Evolutionary conservation across 2,113 vertebrate genomes (phyloP).

Genomic region (Phalacrocorax aristotelis): DNA sequence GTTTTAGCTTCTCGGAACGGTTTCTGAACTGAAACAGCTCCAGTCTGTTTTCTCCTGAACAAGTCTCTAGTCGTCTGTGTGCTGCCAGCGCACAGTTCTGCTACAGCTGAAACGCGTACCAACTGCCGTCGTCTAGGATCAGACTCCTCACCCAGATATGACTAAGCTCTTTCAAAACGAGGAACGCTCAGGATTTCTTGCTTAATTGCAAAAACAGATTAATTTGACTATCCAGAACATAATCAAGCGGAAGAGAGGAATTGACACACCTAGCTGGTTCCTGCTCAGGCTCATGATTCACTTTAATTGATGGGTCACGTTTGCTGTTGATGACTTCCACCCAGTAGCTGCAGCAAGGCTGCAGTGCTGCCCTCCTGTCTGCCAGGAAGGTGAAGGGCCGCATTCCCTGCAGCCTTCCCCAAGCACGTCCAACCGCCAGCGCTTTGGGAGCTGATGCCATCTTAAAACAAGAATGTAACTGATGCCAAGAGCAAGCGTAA

Average conservation of each 20-base stretch:
- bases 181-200: neutral
- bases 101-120: neutral
- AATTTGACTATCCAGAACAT: neutral
- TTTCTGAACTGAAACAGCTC: neutral
- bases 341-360: neutral
- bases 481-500: neutral
- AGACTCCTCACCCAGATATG: constrained; percentile 30
- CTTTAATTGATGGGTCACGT: neutral
- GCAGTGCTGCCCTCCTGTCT: neutral
- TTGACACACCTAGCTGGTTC: constrained; percentile 35
- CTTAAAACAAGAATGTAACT: neutral
- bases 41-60: neutral
- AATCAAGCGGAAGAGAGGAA: constrained; percentile 13
- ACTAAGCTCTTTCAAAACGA: neutral
- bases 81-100: neutral
- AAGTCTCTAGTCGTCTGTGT: neutral
- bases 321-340: neutral
- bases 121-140: neutral
- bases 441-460: neutral
- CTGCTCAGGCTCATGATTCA: neutral
- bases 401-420: neutral
- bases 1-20: neutral
- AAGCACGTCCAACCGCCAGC: accelerated
- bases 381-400: neutral
- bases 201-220: constrained; percentile 46